phyloP scores from a whole-genome alignment of 1,140 invertebrate genomes.

The Drosophila melanogaster region DNA sequence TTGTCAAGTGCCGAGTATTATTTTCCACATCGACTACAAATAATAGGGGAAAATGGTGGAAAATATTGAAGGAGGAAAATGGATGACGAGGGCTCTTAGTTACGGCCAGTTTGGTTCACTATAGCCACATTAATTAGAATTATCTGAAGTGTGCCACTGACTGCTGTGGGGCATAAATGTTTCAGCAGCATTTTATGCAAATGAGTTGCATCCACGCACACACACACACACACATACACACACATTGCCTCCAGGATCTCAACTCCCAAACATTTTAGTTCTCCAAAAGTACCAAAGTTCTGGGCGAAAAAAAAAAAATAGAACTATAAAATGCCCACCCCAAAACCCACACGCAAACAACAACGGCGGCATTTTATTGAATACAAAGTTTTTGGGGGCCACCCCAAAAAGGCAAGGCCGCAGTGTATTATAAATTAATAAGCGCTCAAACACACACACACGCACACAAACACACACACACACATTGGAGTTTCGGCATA shows the following conservation, averaged over 20 bases:
- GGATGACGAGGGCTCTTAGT: no score
- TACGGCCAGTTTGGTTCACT: slow-evolving; percentile 15
- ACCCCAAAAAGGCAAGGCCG: slow-evolving; percentile 60
- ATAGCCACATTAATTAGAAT: slow-evolving; percentile 57
- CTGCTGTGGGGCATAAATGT: slow-evolving; percentile 52
- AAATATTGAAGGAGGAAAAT: no score
- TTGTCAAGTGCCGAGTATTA: no score
- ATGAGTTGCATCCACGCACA: slow-evolving; percentile 54
- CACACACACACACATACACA: slow-evolving; percentile 7
- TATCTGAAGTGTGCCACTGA: slow-evolving; percentile 59
- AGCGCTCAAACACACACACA: slow-evolving; percentile 58
- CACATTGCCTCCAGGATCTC: not conserved
- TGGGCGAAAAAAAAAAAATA: slow-evolving; percentile 1
- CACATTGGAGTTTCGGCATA: slow-evolving; percentile 57
- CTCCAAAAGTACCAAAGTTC: slow-evolving; percentile 37
- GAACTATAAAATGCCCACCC: slow-evolving; percentile 4
- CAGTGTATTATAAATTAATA: slow-evolving; percentile 83
- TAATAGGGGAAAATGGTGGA: no score
- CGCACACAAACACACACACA: slow-evolving; percentile 21
- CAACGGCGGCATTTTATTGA: slow-evolving; percentile 38
- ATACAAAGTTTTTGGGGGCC: slow-evolving; percentile 46
- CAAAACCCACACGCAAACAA: slow-evolving; percentile 20
- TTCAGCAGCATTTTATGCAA: slow-evolving; percentile 70
- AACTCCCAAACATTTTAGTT: slow-evolving; percentile 19
- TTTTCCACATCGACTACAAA: no score